Evolutionary conservation across 2,113 vertebrate genomes (phyloP), one percentile per base, ranked within the genome.

Genomic region (Zingel zingel): DNA sequence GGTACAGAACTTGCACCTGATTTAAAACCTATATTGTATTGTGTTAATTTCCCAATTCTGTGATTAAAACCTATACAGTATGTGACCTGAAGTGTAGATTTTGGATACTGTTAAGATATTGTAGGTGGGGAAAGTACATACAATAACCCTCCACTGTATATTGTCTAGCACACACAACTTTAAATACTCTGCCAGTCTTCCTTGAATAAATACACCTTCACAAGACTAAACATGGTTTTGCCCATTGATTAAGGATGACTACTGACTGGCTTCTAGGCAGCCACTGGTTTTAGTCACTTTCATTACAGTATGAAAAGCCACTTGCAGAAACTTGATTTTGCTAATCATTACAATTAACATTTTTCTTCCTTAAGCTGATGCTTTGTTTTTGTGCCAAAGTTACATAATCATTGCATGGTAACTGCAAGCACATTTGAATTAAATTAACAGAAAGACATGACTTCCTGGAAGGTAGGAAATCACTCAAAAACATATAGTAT

Each of bases 161-260:
- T 53, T 56, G n/a, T 64, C 66, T 64, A 25, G 57, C 19, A 57
- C 48, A 25, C 25, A 21, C 48, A 5, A 12, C 36, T 25, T 36
- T 45, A 43, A n/a, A 27, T 16, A 15, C 65, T 71, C n/a, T 39
- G 36, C 19, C 36, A 27, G 9, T 53, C 25, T 62, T 74, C 27
- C 47, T 25, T 65, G 23, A 71, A 15, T 71, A 65, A 48, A 69
- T 25, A 39, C 11, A 50, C 21, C 14, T 75, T 51, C 11, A 43
- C 58, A 79, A 43, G 8, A 45, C 3, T 56, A 10, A n/a, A 48
- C 6, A 57, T 47, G 43, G 2, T 63, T 85, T 62, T 66, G 5
- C 25, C 47, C 30, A 12, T 67, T 61, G 58, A 65, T 76, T 78
- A 73, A 12, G 72, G n/a, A 27, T 75, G 25, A 83, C 43, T 56